A percentile compares a stretch with the other conserved stretches of the same genome.
Evolutionary conservation across 1,140 invertebrate species (phyloP).

Genomic region (Penaeus indicus): DNA sequence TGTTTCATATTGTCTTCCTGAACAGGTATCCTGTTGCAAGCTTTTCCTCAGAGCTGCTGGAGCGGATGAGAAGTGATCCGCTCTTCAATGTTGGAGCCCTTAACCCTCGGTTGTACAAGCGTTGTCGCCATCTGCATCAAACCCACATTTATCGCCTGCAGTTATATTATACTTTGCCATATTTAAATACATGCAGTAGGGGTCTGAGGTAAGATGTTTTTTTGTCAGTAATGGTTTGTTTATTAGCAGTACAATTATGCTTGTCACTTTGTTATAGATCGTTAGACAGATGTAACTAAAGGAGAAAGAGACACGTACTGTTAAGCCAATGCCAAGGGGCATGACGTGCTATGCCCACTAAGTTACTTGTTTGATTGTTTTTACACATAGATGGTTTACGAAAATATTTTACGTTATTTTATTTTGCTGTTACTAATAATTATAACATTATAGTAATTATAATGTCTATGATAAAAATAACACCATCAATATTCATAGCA

Average conservation of each 20-base stretch:
- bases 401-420: too few relatives aligned
- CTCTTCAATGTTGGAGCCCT: conserved; percentile 83
- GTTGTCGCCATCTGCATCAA: conserved; percentile 76
- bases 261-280: too few relatives aligned
- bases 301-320: too few relatives aligned
- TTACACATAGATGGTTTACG: too few relatives aligned
- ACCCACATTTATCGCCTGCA: conserved; percentile 77
- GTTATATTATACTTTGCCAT: conserved; percentile 79
- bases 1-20: neutral
- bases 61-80: conserved; percentile 84
- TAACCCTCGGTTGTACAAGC: conserved; percentile 79
- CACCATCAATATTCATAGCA: too few relatives aligned
- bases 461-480: too few relatives aligned
- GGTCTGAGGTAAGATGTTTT: conserved; percentile 38
- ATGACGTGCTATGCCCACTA: too few relatives aligned
- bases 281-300: too few relatives aligned
- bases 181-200: conserved; percentile 77
- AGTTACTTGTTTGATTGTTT: too few relatives aligned
- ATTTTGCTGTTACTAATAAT: too few relatives aligned
- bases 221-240: neutral
- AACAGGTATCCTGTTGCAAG: conserved; percentile 83
- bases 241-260: neutral
- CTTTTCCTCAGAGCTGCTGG: conserved; percentile 83
- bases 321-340: too few relatives aligned
- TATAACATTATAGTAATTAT: too few relatives aligned